A percentile compares a stretch with the other conserved stretches of the same genome.
Evolutionary conservation across 2,113 vertebrate species (phyloP).

Genomic region (Antigone vipio): DNA sequence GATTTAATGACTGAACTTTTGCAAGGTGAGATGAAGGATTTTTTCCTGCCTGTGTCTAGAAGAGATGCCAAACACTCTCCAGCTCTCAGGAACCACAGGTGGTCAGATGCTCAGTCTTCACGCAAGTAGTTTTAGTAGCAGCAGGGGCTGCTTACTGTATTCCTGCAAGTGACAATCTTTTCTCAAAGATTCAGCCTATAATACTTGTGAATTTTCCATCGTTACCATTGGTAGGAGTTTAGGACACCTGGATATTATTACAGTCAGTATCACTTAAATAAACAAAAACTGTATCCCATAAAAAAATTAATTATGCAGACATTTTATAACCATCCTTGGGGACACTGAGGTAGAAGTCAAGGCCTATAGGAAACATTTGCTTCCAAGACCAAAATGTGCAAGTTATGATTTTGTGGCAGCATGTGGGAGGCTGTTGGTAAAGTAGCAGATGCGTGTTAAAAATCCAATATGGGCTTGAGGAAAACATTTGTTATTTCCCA

Average conservation of each 20-base stretch:
- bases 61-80: neutral
- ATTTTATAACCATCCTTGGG: neutral
- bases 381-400: constrained; percentile 20
- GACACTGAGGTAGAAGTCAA: neutral
- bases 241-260: neutral
- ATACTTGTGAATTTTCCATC: neutral
- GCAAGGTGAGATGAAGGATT: neutral
- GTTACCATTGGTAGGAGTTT: neutral
- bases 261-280: neutral
- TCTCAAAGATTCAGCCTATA: neutral
- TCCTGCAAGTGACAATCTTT: neutral
- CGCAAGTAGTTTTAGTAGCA: neutral
- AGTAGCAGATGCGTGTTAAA: constrained; percentile 37
- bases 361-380: neutral
- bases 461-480: constrained; percentile 15
- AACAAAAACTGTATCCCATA: constrained; percentile 7
- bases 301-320: neutral
- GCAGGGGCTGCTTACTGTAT: neutral
- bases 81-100: neutral
- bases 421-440: constrained; percentile 6
- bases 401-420: neutral
- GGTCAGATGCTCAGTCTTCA: neutral
- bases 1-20: constrained; percentile 3
- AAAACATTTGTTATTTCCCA: constrained; percentile 35
- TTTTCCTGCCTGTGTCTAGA: neutral